These are phyloP conservation scores for Semaprochilodus insignis DNA, from an alignment of 2,797 vertebrate species.

Conservation along the genomic window DNA sequence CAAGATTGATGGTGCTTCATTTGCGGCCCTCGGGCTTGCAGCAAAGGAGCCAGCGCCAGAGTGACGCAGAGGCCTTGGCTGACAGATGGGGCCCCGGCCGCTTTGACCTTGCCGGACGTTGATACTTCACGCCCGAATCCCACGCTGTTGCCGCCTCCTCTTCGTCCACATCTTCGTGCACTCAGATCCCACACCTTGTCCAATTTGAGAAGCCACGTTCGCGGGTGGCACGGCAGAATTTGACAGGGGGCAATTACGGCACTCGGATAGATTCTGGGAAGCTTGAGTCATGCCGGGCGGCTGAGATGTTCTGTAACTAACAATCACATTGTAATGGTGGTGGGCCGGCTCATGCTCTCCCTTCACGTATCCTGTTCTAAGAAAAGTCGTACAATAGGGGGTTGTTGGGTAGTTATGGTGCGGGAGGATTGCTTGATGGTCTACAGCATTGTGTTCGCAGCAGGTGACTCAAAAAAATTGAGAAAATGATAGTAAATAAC, in stretches of 20 bases:
- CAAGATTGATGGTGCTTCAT: constrained; percentile 79
- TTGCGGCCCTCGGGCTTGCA: constrained; percentile 74
- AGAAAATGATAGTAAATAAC: background rate
- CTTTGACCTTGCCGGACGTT: constrained; percentile 77
- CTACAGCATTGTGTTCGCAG: background rate
- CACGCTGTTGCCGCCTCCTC: background rate
- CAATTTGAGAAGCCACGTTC: constrained; percentile 38
- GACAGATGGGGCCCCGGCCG: constrained; percentile 81
- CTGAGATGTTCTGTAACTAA: constrained; percentile 42
- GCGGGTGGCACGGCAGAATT: constrained; percentile 33
- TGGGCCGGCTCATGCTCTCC: background rate
- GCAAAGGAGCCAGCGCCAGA: constrained; percentile 67
- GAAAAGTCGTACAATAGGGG: constrained; percentile 7
- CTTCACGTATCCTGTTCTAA: background rate
- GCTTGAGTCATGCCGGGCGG: constrained; percentile 45
- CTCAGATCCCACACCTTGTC: constrained; percentile 29
- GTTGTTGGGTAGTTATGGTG: background rate
- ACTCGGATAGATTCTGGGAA: constrained; percentile 38
- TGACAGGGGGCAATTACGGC: constrained; percentile 49
- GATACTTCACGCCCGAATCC: constrained; percentile 44
- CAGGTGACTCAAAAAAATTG: background rate
- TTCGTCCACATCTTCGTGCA: background rate
- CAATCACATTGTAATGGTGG: constrained; percentile 40
- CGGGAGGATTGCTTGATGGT: background rate
- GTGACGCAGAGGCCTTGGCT: constrained; percentile 66